phyloP scores from a whole-genome alignment of 2,797 vertebrate genomes.

The Myotis vivesi region DNA sequence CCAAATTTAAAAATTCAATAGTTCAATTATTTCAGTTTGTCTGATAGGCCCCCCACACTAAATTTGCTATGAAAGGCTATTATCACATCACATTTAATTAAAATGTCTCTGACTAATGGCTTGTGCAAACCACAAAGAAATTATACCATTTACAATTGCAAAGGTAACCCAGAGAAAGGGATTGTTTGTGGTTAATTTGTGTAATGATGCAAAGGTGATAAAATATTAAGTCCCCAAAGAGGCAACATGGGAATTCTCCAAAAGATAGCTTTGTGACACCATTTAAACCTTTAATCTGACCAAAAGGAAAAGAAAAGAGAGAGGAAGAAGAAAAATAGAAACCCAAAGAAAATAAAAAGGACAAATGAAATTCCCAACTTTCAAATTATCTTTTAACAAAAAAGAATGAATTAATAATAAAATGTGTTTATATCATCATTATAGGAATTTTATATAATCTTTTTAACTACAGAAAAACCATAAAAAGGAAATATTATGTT shows the following conservation, averaged over 20 bases:
- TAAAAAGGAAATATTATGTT: not conserved
- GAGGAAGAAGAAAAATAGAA: too few species aligned
- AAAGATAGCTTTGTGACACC: not conserved
- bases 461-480: not conserved
- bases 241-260: not conserved
- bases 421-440: not conserved
- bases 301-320: too few species aligned
- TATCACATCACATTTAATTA: constrained; percentile 64
- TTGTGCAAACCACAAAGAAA: constrained; percentile 29
- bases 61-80: constrained; percentile 60
- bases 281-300: not conserved
- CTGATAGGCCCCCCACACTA: not conserved
- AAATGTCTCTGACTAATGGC: constrained; percentile 34
- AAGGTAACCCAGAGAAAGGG: constrained; percentile 48
- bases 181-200: constrained; percentile 62
- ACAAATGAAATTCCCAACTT: not conserved
- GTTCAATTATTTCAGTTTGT: constrained; percentile 11
- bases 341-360: not conserved
- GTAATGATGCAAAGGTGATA: constrained; percentile 61
- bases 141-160: constrained; percentile 31
- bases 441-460: not conserved
- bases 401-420: not conserved
- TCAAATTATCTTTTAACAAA: not conserved
- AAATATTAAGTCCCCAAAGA: constrained; percentile 59
- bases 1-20: not conserved